Percentiles rank a stretch among this genome's conserved stretches.
Conservation (phyloP, 2,797 vertebrate genomes). For the Coluber constrictor region DNA sequence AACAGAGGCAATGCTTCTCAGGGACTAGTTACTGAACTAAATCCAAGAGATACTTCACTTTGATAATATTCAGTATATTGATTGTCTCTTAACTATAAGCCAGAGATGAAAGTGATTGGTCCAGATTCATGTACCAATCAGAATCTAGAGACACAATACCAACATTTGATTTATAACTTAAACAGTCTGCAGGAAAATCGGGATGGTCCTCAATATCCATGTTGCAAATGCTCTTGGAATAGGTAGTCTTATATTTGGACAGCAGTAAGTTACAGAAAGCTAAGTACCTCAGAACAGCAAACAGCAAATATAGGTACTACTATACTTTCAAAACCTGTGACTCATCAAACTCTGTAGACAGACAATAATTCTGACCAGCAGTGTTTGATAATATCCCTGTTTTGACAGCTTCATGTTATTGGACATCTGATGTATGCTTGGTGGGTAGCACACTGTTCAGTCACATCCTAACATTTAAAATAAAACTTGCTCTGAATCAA, state of each 20-base stretch:
- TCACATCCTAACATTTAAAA: constrained; percentile 12
- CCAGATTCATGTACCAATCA: not conserved
- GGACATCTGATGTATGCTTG: not conserved
- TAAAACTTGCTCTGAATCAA: not conserved
- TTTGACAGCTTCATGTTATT: not conserved
- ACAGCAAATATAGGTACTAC: not conserved
- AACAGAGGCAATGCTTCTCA: not conserved
- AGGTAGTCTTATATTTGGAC: not conserved
- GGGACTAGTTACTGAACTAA: not conserved
- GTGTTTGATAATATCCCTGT: not conserved
- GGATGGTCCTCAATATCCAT: not conserved
- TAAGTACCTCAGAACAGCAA: not conserved
- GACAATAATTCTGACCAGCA: not conserved
- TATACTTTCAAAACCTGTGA: not conserved
- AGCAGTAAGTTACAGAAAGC: not conserved
- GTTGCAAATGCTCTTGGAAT: not conserved
- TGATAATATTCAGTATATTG: not conserved
- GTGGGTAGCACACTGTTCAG: not conserved
- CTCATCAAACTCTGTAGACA: not conserved
- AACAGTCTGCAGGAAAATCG: not conserved
- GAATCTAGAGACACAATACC: not conserved
- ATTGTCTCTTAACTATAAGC: not conserved
- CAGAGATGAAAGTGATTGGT: not conserved
- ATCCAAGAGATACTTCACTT: not conserved
- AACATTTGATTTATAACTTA: not conserved